Evolutionary conservation across 1,140 invertebrate genomes (phyloP).

Genomic region (Drosophila seguyi): DNA sequence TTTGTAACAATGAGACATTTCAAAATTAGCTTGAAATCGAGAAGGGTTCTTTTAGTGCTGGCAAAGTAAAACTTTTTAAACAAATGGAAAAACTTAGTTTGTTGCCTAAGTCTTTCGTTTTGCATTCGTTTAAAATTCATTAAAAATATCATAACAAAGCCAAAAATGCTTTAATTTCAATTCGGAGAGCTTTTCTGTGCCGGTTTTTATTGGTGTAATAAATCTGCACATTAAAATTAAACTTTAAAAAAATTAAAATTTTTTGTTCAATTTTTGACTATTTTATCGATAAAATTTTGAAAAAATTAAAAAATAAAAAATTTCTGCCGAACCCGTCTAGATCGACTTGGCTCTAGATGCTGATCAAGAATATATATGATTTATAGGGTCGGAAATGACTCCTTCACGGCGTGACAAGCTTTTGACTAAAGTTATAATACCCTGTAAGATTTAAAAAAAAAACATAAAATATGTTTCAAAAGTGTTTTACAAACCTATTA

Average conservation of each 20-base stretch:
- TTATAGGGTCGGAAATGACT: background rate
- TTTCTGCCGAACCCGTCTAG: background rate
- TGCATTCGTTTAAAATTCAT: too few species aligned
- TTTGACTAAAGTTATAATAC: background rate
- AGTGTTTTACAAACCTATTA: too few species aligned
- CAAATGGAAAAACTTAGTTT: constrained; percentile 3
- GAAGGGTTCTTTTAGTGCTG: too few species aligned
- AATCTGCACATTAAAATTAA: background rate
- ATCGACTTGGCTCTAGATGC: background rate
- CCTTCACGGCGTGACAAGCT: background rate
- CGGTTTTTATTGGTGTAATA: background rate
- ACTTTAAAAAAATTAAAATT: background rate
- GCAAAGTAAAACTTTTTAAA: background rate
- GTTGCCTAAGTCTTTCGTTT: constrained; percentile 26
- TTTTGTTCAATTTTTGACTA: background rate
- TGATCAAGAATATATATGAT: background rate
- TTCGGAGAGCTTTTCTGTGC: background rate
- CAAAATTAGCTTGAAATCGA: background rate
- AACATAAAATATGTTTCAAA: too few species aligned
- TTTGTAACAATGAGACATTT: background rate
- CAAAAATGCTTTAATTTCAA: background rate
- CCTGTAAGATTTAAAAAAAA: background rate
- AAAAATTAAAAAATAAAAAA: too few species aligned
- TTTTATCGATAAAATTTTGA: background rate
- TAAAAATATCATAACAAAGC: background rate